A percentile compares a stretch with the other conserved stretches of the same genome.
Evolutionary conservation across 2,797 vertebrate species (phyloP).

Genomic region (Moxostoma hubbsi): DNA sequence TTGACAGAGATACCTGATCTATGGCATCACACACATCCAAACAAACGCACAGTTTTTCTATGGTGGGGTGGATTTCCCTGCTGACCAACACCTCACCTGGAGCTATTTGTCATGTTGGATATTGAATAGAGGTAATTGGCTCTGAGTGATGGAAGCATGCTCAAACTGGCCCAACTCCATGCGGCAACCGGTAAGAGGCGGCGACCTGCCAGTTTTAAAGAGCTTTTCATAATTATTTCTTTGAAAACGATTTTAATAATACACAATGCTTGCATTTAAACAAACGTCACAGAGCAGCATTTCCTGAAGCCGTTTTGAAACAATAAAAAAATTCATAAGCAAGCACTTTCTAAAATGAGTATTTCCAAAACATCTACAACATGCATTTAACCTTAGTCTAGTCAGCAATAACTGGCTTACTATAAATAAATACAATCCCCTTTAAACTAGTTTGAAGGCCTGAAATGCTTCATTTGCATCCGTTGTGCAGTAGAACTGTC

Average conservation of each 20-base stretch:
- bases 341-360: neutral
- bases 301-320: too few relatives aligned
- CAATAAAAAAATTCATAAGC: neutral
- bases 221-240: neutral
- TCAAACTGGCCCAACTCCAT: conserved; percentile 63
- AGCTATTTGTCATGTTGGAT: conserved; percentile 73
- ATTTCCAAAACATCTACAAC: neutral
- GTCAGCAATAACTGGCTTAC: conserved; percentile 21
- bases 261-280: neutral
- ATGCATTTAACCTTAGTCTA: neutral
- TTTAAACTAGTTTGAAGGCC: neutral
- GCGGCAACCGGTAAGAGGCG: conserved; percentile 20
- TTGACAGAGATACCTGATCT: neutral
- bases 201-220: neutral
- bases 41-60: conserved; percentile 61
- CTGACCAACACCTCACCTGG: conserved; percentile 67
- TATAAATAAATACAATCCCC: too few relatives aligned
- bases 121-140: conserved; percentile 56
- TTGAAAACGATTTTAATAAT: too few relatives aligned
- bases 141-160: conserved; percentile 65
- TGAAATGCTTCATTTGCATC: neutral
- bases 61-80: conserved; percentile 65
- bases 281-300: neutral
- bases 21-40: neutral
- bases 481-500: neutral